Base-by-base conservation (phyloP, 2,888 invertebrate genomes). In the Ceriagrion tenellum region DNA sequence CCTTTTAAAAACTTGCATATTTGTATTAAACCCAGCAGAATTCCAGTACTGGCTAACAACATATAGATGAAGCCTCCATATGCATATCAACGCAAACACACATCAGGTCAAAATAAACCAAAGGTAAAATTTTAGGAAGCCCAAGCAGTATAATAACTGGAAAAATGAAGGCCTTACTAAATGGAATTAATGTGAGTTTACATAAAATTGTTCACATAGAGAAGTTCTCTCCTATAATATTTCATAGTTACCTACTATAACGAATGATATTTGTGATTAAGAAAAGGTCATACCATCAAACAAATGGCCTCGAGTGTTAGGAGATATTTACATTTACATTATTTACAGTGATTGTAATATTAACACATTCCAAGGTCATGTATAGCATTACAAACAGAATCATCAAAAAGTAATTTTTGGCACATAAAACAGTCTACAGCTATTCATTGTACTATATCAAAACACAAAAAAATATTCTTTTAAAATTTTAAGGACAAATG, bases 341-440 rank as follows among this genome's bases (percentile, higher is more conserved):
- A 93, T 93, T 93, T 93, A 93, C 93, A 93, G n/a, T 89, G 12
- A 47, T 63, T 35, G 40, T 69, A 93, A 26, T 74, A 93, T 93
- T 47, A 69, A 93, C 93, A 93, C 47, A 40, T 93, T 47, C 47
- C 69, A 93, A 93, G 89, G 55, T 74, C 63, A 74, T 69, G 69
- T 63, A 93, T 18, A 69, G 69, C 40, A 74, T 35, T 93, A 47
- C 55, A 69, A 93, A 93, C 93, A 93, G 69, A 93, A 74, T 55
- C 47, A 55, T 93, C 47, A 69, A 93, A 93, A 56, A 47, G 26
- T 93, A 69, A 93, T 40, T 69, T 93, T 69, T 93, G 93, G 93
- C 93, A 93, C 93, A 93, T 93, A 93, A 93, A 93, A 93, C 69
- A 93, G 74, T 56, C 93, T 93, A 69, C n/a, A 47, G 30, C 93